These are phyloP conservation scores for Threskiornis aethiopicus DNA, from an alignment of 2,797 vertebrate species.

Conservation along the genomic window DNA sequence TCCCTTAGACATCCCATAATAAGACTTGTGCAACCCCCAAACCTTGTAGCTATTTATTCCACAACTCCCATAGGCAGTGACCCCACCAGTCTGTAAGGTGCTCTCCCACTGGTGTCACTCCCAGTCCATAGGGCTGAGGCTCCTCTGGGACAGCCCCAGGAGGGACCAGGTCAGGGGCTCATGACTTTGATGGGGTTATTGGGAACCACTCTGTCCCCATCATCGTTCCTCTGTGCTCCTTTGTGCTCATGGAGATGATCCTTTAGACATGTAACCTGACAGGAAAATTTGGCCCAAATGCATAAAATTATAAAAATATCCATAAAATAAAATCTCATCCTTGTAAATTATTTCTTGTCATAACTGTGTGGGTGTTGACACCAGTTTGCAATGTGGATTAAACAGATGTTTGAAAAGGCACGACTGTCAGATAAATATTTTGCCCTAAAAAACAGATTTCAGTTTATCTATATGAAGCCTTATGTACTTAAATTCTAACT, in stretches of 20 bases:
- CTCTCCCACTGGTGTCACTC: background rate
- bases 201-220: rapidly evolving
- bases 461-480: background rate
- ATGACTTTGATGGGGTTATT: background rate
- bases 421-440: background rate
- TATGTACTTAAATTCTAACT: background rate
- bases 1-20: background rate
- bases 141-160: background rate
- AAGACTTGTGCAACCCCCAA: background rate
- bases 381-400: background rate
- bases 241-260: background rate
- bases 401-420: background rate
- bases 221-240: background rate
- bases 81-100: too few relatives aligned
- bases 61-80: background rate
- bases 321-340: background rate
- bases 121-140: rapidly evolving
- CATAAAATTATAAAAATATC: background rate
- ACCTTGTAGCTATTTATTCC: background rate
- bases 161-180: rapidly evolving
- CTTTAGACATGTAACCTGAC: background rate
- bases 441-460: background rate
- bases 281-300: background rate
- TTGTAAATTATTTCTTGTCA: background rate
- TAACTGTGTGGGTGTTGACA: background rate